Base-by-base conservation (phyloP, 2,113 vertebrate genomes). In the Piaya cayana region DNA sequence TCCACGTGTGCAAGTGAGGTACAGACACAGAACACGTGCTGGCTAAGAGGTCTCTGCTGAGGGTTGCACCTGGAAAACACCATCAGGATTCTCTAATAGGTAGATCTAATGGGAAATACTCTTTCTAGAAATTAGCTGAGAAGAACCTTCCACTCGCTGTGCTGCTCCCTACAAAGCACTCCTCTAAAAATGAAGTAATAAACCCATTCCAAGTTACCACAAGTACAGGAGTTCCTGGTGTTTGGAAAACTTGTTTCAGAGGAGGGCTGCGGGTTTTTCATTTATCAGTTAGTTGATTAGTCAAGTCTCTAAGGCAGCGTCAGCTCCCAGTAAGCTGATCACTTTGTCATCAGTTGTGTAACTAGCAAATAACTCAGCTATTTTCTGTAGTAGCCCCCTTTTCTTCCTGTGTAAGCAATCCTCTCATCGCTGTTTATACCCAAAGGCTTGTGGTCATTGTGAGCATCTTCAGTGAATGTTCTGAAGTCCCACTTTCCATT, bases 381-480 rank as follows among this genome's bases (percentile, higher is more conserved):
- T 19, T 19, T 49, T 62, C 36, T 62, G 30, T 68, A 27, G 36
- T 27, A 78, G 80, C 27, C 21, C 17, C 30, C 43, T 43, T 36
- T 49, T 56, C 29, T 53, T 58, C 53, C 53, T 84, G 34, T 49
- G 34, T 26, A 32, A 67, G 58, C 64, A 55, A 36, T 58, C 16
- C 16, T 50, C 25, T 43, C 30, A 7, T 2, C 2, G 4, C 68
- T 72, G 50, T 49, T 74, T 26, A 47, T 67, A 45, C 20, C 3
- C 52, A 53, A 5, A 63, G 69, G 32, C 37, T 37, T 34, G 2
- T 4, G 12, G 21, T 29, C 27, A 4, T 30, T 70, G 55, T 56
- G n/a, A 49, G 16, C 10, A 49, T 29, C 52, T 34, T 56, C 53
- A 67, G 0, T 1, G 1, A 27, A 22, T 1, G 2, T 68, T 70